A percentile compares a stretch with the other conserved stretches of the same genome.
These are phyloP conservation scores for Campoletis sonorensis DNA, from an alignment of 1,140 invertebrate species.

Conservation along the genomic window DNA sequence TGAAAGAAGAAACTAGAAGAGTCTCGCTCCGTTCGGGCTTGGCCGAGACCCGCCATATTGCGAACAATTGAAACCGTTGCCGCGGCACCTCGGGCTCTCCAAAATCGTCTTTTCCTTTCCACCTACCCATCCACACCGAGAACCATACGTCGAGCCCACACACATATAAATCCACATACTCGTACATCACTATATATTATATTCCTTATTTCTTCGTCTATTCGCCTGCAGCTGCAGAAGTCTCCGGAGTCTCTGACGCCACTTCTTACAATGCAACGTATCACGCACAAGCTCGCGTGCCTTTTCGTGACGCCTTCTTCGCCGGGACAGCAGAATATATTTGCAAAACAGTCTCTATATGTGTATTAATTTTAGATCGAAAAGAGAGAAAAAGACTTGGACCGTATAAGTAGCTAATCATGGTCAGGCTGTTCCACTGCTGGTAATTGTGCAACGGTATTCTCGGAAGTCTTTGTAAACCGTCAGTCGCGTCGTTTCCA, in stretches of 20 bases:
- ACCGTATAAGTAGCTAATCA: constrained; percentile 21
- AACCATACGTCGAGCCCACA: constrained; percentile 55
- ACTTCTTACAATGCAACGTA: constrained; percentile 22
- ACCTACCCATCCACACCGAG: constrained; percentile 50
- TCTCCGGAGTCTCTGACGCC: constrained; percentile 13
- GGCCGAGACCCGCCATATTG: constrained; percentile 64
- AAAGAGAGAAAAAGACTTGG: constrained; percentile 4
- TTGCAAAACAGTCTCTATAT: too few relatives aligned
- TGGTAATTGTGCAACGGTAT: constrained; percentile 13
- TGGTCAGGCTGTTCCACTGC: neutral
- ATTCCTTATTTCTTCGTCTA: constrained; percentile 25
- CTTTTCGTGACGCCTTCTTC: neutral
- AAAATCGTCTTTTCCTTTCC: constrained; percentile 28
- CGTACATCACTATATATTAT: neutral
- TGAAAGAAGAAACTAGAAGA: constrained; percentile 49
- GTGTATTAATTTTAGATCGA: too few relatives aligned
- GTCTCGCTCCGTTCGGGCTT: constrained; percentile 44
- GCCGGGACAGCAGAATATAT: neutral
- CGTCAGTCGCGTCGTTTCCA: neutral
- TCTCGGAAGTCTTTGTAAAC: constrained; percentile 19
- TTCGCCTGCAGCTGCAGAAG: constrained; percentile 33
- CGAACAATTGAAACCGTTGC: constrained; percentile 75
- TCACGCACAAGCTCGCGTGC: constrained; percentile 52
- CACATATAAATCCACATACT: too few relatives aligned
- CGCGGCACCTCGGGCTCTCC: constrained; percentile 36